These are phyloP conservation scores for Syrrhaptes paradoxus DNA, from an alignment of 2,113 vertebrate species.

Conservation along the genomic window DNA sequence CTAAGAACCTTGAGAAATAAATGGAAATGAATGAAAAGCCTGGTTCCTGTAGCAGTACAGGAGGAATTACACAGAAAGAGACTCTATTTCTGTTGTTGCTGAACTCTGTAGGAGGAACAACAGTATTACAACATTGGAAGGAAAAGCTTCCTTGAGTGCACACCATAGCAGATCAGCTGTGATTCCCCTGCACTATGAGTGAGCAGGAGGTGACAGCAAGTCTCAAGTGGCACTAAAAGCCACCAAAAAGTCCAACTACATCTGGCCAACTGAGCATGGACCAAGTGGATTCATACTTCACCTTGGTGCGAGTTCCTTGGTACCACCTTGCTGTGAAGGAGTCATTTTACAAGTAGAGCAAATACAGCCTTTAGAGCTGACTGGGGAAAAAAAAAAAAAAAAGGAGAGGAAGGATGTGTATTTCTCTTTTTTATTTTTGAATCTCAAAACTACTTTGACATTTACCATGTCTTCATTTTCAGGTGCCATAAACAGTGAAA, in stretches of 20 bases:
- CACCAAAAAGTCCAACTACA: too few relatives aligned
- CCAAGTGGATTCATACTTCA: too few relatives aligned
- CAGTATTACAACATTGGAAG: neutral
- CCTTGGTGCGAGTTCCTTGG: neutral
- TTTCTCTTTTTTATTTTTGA: neutral
- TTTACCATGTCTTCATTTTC: neutral
- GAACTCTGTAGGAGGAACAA: neutral
- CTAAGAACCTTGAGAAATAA: neutral
- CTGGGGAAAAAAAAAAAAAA: neutral
- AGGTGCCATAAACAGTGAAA: neutral
- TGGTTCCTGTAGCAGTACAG: neutral
- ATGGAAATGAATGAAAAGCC: neutral
- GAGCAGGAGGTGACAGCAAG: neutral
- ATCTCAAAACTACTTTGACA: neutral
- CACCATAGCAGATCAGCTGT: accelerated
- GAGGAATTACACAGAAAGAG: neutral
- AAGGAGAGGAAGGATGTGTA: neutral
- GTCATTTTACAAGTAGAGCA: neutral
- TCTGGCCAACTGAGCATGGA: too few relatives aligned
- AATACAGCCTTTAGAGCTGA: neutral
- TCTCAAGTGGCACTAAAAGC: too few relatives aligned
- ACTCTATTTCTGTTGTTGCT: neutral
- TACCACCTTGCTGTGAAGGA: neutral
- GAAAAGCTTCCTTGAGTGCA: neutral
- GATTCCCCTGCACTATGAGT: accelerated